Evolutionary conservation across 2,888 invertebrate genomes (phyloP).

Genomic region (Drosophila infuscata): DNA sequence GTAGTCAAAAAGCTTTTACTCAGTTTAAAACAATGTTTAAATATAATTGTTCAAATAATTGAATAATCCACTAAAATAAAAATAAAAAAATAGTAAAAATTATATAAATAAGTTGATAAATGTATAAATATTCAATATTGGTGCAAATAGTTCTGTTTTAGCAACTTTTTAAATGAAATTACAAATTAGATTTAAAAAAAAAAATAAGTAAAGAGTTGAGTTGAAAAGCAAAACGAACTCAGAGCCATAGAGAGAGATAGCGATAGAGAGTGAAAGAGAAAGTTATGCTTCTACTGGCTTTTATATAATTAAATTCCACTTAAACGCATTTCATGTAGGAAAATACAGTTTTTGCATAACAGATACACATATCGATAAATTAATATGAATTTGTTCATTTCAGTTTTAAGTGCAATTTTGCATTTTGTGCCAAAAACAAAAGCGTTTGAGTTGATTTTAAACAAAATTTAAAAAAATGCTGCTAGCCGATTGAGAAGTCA

Average conservation of each 20-base stretch:
- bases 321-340: neutral
- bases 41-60: too few relatives aligned
- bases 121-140: too few relatives aligned
- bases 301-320: neutral
- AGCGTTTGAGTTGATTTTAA: neutral
- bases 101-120: neutral
- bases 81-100: too few relatives aligned
- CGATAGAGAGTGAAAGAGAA: neutral
- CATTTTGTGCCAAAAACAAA: conserved; percentile 5
- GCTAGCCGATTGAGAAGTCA: conserved; percentile 7
- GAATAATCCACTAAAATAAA: too few relatives aligned
- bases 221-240: conserved; percentile 1
- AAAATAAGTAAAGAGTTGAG: conserved; percentile 3
- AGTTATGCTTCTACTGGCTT: neutral
- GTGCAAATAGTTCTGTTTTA: neutral
- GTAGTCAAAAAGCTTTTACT: neutral
- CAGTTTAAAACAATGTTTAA: too few relatives aligned
- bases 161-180: neutral
- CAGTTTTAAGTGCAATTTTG: conserved; percentile 7
- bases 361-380: conserved; percentile 11
- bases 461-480: conserved; percentile 10
- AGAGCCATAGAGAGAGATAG: neutral
- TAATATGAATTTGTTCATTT: conserved; percentile 6
- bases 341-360: conserved; percentile 16
- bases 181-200: neutral